These are phyloP conservation scores for Hermaeophaga mercurialis DNA, from an alignment of 2,888 invertebrate genomes.

Conservation along the genomic window DNA sequence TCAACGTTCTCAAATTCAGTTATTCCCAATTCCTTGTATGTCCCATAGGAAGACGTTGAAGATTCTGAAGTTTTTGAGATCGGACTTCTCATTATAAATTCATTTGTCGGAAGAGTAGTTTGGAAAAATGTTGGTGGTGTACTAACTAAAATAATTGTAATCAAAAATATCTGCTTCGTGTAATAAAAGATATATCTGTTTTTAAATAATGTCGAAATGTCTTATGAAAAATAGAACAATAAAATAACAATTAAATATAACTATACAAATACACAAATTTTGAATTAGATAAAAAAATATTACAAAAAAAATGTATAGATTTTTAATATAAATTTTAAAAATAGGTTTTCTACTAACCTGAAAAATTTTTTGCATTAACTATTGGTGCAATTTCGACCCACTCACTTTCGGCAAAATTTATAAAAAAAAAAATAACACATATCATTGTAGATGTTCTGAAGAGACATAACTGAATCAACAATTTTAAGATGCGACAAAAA, in stretches of 20 bases:
- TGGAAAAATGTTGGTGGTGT: slow-evolving; percentile 8
- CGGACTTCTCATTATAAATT: slow-evolving; percentile 30
- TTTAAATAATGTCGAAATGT: too few species aligned
- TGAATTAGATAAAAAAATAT: too few species aligned
- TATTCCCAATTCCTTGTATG: neutral
- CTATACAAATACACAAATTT: too few species aligned
- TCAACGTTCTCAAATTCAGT: too few species aligned
- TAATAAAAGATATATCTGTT: too few species aligned
- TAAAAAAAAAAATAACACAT: slow-evolving; percentile 29
- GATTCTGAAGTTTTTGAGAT: neutral
- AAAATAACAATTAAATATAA: too few species aligned
- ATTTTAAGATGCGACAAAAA: slow-evolving; percentile 20
- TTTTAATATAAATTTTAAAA: too few species aligned
- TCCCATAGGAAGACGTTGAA: slow-evolving; percentile 19
- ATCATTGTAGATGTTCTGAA: slow-evolving; percentile 19
- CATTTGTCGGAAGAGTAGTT: slow-evolving; percentile 30
- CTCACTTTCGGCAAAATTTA: slow-evolving; percentile 35
- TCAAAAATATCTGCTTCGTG: too few species aligned
- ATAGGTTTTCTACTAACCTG: slow-evolving; percentile 21
- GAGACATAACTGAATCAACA: slow-evolving; percentile 1
- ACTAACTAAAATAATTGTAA: neutral
- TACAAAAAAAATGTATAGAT: too few species aligned
- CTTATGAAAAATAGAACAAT: too few species aligned
- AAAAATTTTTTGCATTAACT: slow-evolving; percentile 27
- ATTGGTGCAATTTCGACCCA: slow-evolving; percentile 48